Evolutionary conservation across 2,888 invertebrate species (phyloP).

Genomic region (Drosophila paranaensis): DNA sequence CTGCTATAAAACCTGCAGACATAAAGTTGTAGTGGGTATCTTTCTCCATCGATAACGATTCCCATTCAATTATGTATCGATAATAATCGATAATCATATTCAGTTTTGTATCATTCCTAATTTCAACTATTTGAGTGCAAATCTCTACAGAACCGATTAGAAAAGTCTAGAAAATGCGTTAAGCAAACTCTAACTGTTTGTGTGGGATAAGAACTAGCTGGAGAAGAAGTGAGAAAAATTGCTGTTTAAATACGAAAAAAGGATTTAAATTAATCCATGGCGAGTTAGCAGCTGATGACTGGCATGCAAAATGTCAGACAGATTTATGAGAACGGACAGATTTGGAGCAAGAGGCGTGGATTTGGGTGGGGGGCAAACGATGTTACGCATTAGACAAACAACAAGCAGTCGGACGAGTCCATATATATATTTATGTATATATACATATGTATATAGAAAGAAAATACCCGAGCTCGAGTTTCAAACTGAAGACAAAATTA

Average conservation of each 20-base stretch:
- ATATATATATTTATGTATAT: slow-evolving; percentile 12
- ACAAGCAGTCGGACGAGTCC: slow-evolving; percentile 67
- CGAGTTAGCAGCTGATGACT: slow-evolving; percentile 69
- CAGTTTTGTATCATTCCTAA: neutral
- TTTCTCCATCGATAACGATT: too few species aligned
- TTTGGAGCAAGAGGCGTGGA: slow-evolving; percentile 68
- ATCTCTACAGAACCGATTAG: neutral
- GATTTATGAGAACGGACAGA: slow-evolving; percentile 79
- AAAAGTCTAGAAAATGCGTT: slow-evolving; percentile 1
- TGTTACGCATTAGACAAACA: slow-evolving; percentile 80
- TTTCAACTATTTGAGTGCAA: neutral
- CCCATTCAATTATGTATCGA: too few species aligned
- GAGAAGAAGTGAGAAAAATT: slow-evolving; percentile 23
- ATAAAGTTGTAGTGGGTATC: too few species aligned
- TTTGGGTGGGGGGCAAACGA: slow-evolving; percentile 60
- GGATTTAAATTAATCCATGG: slow-evolving; percentile 71
- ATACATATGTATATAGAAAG: neutral
- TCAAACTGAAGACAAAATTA: slow-evolving; percentile 68
- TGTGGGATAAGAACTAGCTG: slow-evolving; percentile 39
- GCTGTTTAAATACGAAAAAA: slow-evolving; percentile 41
- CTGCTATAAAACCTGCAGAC: too few species aligned
- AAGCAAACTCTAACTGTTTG: slow-evolving; percentile 34
- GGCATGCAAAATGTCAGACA: slow-evolving; percentile 78
- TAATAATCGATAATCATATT: too few species aligned
- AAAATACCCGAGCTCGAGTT: slow-evolving; percentile 44